Evolutionary conservation across 2,797 vertebrate genomes (phyloP).

Genomic region (Simalia tracyae): DNA sequence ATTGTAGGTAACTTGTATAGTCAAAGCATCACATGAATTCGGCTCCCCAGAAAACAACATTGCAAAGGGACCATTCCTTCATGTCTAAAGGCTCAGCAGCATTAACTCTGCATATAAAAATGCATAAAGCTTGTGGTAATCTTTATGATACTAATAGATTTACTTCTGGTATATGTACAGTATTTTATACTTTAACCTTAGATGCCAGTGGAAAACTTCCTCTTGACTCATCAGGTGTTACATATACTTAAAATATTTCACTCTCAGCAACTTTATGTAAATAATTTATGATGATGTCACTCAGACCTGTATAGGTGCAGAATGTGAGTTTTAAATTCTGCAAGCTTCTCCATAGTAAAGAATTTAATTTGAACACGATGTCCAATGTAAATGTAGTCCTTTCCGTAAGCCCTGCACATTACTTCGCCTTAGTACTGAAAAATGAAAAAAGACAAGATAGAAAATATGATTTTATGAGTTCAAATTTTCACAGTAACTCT

Average conservation of each 20-base stretch:
- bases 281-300: not conserved
- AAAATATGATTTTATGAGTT: not conserved
- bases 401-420: not conserved
- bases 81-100: not conserved
- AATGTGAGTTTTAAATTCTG: not conserved
- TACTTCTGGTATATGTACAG: not conserved
- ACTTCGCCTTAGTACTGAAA: not conserved
- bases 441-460: not conserved
- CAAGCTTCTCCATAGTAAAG: not conserved
- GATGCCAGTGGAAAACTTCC: constrained; percentile 7
- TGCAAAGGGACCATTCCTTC: not conserved
- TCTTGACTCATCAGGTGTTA: not conserved
- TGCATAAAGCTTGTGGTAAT: not conserved
- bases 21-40: not conserved
- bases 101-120: not conserved
- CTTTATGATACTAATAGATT: not conserved
- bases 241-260: not conserved
- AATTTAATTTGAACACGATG: not conserved
- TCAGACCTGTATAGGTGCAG: not conserved
- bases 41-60: not conserved
- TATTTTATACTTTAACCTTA: constrained; percentile 13
- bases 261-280: constrained; percentile 1
- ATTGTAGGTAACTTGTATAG: not conserved
- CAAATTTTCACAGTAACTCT: not conserved
- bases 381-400: not conserved